Conservation (phyloP, 2,888 invertebrate genomes). For the Hydropsyche betteni region DNA sequence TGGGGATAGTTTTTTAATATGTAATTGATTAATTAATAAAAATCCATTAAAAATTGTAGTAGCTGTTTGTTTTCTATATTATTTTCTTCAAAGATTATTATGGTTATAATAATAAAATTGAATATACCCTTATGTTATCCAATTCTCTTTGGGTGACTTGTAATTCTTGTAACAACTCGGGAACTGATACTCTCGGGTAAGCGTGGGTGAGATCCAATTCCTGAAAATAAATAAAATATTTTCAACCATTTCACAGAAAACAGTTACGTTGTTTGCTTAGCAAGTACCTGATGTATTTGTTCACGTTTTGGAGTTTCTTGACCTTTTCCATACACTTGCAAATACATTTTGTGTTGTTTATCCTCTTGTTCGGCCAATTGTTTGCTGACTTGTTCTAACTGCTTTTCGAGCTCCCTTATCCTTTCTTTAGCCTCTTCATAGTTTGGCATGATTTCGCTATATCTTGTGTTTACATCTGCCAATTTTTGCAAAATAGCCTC, state of each 20-base stretch:
- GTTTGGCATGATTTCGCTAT: slow-evolving; percentile 79
- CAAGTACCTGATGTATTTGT: slow-evolving; percentile 72
- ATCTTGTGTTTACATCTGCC: slow-evolving; percentile 78
- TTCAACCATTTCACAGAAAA: not conserved
- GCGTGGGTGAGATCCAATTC: slow-evolving; percentile 61
- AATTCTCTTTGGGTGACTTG: slow-evolving; percentile 87
- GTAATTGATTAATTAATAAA: no score
- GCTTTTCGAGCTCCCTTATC: slow-evolving; percentile 75
- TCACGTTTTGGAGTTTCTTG: slow-evolving; percentile 81
- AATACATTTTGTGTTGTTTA: slow-evolving; percentile 78
- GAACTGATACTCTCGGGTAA: slow-evolving; percentile 78
- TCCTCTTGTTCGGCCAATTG: slow-evolving; percentile 77
- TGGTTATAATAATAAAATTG: slow-evolving; percentile 52
- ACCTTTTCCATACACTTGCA: slow-evolving; percentile 85
- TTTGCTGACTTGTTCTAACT: slow-evolving; percentile 75
- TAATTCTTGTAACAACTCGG: slow-evolving; percentile 82
- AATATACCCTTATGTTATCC: slow-evolving; percentile 83
- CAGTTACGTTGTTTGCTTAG: not conserved
- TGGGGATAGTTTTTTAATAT: no score
- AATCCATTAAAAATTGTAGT: no score
- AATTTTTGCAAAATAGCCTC: slow-evolving; percentile 77
- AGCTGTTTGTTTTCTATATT: no score
- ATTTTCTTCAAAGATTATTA: not conserved
- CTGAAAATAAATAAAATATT: slow-evolving; percentile 53
- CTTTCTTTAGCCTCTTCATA: slow-evolving; percentile 78